phyloP scores from a whole-genome alignment of 2,113 vertebrate species.

The Potamarius usumacintae region DNA sequence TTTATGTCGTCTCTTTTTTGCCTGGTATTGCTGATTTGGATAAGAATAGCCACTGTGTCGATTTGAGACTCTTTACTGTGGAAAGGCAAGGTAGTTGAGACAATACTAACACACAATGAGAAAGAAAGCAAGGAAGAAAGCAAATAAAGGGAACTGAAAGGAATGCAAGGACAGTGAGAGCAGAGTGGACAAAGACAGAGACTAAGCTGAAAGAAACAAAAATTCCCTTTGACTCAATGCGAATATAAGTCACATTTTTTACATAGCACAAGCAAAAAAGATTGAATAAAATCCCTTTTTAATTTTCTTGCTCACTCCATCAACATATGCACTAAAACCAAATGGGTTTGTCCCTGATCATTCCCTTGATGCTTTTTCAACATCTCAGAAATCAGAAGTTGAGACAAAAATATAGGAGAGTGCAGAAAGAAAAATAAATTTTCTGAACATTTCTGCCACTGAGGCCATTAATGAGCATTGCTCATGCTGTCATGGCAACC shows the following conservation, averaged over 20 bases:
- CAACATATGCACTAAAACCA: not conserved
- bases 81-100: conserved; percentile 52
- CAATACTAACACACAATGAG: not conserved
- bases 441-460: conserved; percentile 72
- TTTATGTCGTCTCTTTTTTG: conserved; percentile 64
- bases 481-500: conserved; percentile 83
- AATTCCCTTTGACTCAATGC: not conserved
- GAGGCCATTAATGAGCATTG: conserved; percentile 80
- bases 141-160: not conserved
- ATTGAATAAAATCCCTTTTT: not conserved
- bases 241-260: conserved; percentile 9
- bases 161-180: not conserved
- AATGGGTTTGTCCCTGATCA: not conserved
- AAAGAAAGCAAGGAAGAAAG: not conserved
- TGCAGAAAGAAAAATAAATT: conserved; percentile 59
- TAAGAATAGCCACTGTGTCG: conserved; percentile 70
- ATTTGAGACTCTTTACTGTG: conserved; percentile 64
- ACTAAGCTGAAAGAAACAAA: not conserved
- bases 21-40: conserved; percentile 57
- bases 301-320: not conserved
- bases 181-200: not conserved
- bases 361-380: not conserved
- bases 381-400: conserved; percentile 29
- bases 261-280: not conserved
- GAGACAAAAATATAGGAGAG: conserved; percentile 28